Conservation (phyloP, 30 jellyfish, hydroid and myxozoan species). For the Cassiopea xamachana region DNA sequence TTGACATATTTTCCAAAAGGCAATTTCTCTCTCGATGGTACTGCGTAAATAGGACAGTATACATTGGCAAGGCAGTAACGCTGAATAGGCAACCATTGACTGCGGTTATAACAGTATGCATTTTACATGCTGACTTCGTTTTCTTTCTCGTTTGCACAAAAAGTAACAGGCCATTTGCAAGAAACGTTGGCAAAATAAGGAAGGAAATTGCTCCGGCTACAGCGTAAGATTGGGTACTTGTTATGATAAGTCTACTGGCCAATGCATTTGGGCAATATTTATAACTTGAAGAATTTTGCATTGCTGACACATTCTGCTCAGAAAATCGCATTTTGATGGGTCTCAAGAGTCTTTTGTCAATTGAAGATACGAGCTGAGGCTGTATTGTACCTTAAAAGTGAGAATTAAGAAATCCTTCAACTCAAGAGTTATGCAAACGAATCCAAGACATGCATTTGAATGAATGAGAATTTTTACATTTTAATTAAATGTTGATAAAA, state of each 20-base stretch:
- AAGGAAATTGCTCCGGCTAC: slow-evolving; percentile 21
- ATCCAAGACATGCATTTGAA: no score
- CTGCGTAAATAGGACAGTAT: slow-evolving; percentile 11
- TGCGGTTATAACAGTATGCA: slow-evolving; percentile 20
- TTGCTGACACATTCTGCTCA: background rate
- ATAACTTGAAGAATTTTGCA: background rate
- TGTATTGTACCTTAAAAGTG: no score
- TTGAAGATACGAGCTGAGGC: no score
- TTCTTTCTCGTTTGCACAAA: slow-evolving; percentile 10
- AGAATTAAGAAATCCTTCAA: no score
- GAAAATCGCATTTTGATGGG: background rate
- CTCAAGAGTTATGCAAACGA: no score
- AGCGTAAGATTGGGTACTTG: slow-evolving; percentile 27
- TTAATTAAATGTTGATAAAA: no score
- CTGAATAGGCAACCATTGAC: slow-evolving; percentile 24
- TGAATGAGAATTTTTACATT: no score
- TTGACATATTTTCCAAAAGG: slow-evolving; percentile 6
- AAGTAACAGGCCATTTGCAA: slow-evolving; percentile 27
- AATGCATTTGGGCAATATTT: slow-evolving; percentile 40
- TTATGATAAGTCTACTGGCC: slow-evolving; percentile 33
- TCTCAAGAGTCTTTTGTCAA: background rate
- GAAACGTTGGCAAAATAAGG: slow-evolving; percentile 16
- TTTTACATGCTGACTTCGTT: background rate
- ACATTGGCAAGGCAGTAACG: slow-evolving; percentile 43
- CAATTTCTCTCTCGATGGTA: slow-evolving; percentile 16